Percentiles rank a stretch among this genome's conserved stretches.
phyloP scores from a whole-genome alignment of 2,113 vertebrate species.

The Columba janthina region DNA sequence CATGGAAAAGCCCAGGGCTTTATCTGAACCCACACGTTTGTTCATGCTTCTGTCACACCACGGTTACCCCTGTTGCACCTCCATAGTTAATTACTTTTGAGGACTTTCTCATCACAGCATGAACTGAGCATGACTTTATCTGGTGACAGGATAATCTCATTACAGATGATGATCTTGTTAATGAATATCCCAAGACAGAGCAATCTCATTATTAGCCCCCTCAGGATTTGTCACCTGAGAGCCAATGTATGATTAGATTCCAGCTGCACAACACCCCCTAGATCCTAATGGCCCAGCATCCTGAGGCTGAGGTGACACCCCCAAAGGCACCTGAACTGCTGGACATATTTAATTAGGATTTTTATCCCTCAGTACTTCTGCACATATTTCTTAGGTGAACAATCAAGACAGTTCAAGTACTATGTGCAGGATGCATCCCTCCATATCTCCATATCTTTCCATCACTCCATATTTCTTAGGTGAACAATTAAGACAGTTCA shows the following conservation, averaged over 20 bases:
- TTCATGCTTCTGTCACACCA: neutral
- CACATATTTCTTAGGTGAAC: neutral
- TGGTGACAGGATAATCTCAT: constrained; percentile 70
- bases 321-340: neutral
- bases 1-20: neutral
- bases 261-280: neutral
- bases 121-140: constrained; percentile 57
- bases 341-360: neutral
- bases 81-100: constrained; percentile 70
- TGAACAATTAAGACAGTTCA: neutral
- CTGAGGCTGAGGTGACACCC: neutral
- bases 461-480: neutral
- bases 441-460: neutral
- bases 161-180: constrained; percentile 74
- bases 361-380: neutral
- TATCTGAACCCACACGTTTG: neutral
- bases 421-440: neutral
- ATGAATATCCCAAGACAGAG: constrained; percentile 71
- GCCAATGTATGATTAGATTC: constrained; percentile 29
- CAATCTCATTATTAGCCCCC: constrained; percentile 73
- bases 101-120: constrained; percentile 61
- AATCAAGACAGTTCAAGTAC: neutral
- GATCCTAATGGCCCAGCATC: neutral
- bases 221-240: constrained; percentile 68
- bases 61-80: neutral